Conservation (phyloP, 2,797 vertebrate species). For the Clarias laeviceps region DNA sequence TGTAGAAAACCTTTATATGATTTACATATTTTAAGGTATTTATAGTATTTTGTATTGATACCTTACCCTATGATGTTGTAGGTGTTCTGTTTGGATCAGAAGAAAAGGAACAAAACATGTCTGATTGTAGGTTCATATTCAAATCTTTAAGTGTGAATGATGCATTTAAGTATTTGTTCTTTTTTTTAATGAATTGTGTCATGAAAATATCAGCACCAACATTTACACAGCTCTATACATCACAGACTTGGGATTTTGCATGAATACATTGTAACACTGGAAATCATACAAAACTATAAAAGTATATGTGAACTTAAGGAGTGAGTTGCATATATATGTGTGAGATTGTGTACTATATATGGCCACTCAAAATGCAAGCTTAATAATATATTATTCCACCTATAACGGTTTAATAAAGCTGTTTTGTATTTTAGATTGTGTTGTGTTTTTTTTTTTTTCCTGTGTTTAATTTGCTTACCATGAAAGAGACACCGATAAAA, state of each 20-base stretch:
- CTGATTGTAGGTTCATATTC: slow-evolving; percentile 31
- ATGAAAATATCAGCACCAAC: slow-evolving; percentile 55
- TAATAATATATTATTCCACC: slow-evolving; percentile 83
- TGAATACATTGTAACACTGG: slow-evolving; percentile 82
- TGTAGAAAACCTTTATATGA: background rate
- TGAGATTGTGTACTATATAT: slow-evolving; percentile 80
- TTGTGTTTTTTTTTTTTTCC: background rate
- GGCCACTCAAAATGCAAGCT: slow-evolving; percentile 75
- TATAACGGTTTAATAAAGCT: slow-evolving; percentile 84
- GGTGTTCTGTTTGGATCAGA: slow-evolving; percentile 30
- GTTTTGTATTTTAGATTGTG: slow-evolving; percentile 53
- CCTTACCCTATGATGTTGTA: slow-evolving; percentile 14
- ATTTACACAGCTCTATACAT: slow-evolving; percentile 75
- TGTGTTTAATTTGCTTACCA: background rate
- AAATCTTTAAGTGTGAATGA: slow-evolving; percentile 12
- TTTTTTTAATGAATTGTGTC: slow-evolving; percentile 22
- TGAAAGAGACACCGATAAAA: background rate
- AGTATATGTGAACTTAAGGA: slow-evolving; percentile 78
- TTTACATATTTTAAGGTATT: slow-evolving; percentile 35
- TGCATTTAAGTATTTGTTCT: background rate
- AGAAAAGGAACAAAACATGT: slow-evolving; percentile 40
- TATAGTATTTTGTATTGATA: slow-evolving; percentile 36
- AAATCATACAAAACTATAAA: slow-evolving; percentile 44
- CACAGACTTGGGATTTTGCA: slow-evolving; percentile 73
- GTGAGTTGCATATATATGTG: slow-evolving; percentile 66